phyloP scores from a whole-genome alignment of 2,113 vertebrate genomes.

The Oreotragus oreotragus region DNA sequence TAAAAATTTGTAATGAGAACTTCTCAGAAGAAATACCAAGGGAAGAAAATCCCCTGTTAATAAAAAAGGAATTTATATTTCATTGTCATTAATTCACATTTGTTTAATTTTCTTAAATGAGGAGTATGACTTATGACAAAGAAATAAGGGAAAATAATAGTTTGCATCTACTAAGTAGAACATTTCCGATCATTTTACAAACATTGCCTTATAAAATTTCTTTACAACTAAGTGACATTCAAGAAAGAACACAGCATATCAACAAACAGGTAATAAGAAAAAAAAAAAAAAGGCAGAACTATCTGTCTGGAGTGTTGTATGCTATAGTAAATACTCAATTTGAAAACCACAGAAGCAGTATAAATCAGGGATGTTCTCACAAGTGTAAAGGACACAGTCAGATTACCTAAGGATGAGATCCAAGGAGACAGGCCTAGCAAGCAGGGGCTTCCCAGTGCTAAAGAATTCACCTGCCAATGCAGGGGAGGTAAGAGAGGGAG shows the following conservation, averaged over 20 bases:
- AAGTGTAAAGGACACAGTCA: background rate
- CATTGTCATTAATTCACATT: slow-evolving; percentile 18
- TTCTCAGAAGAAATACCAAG: slow-evolving; percentile 52
- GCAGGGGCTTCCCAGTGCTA: background rate
- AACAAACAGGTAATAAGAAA: background rate
- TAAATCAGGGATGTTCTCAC: background rate
- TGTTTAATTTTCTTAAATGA: slow-evolving; percentile 52
- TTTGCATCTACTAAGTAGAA: background rate
- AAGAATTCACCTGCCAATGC: background rate
- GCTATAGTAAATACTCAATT: background rate
- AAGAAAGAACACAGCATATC: background rate
- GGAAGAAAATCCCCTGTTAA: slow-evolving; percentile 24
- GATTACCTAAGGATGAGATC: fast-evolving
- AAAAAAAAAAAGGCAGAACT: background rate
- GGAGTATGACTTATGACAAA: background rate
- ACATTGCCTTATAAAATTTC: background rate
- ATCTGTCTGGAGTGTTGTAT: background rate
- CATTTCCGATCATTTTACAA: background rate
- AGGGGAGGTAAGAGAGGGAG: background rate
- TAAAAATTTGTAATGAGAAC: slow-evolving; percentile 64
- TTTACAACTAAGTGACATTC: background rate
- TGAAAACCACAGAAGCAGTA: background rate
- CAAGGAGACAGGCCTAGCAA: background rate
- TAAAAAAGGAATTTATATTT: slow-evolving; percentile 45
- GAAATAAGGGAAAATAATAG: background rate